These are phyloP conservation scores for Popillia japonica DNA, from an alignment of 1,140 invertebrate species.

Conservation along the genomic window DNA sequence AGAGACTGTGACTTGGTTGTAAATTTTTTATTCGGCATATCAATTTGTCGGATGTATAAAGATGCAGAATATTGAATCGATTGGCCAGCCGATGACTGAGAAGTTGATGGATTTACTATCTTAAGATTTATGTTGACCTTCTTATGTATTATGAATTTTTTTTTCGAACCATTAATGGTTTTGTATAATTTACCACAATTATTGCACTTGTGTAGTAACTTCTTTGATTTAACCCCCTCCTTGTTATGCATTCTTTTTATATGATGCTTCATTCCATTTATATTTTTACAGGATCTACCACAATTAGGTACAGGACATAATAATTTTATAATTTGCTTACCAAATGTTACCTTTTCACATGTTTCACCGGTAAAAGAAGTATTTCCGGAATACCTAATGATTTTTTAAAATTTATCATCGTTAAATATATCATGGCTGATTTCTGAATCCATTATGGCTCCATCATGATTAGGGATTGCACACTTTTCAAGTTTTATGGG, in stretches of 20 bases:
- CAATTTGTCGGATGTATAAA: too few species aligned
- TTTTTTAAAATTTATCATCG: not conserved
- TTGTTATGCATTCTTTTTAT: slow-evolving; percentile 84
- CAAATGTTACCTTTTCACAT: slow-evolving; percentile 59
- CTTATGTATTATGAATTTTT: not conserved
- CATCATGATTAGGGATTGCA: not conserved
- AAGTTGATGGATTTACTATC: not conserved
- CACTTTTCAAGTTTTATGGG: not conserved
- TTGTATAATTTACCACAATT: slow-evolving; percentile 36
- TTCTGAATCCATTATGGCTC: slow-evolving; percentile 10
- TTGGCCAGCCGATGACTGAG: too few species aligned
- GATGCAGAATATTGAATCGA: too few species aligned
- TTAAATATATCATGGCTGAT: slow-evolving; percentile 36
- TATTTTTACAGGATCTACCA: slow-evolving; percentile 86
- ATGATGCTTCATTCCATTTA: slow-evolving; percentile 88
- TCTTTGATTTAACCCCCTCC: not conserved
- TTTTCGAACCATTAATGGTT: not conserved
- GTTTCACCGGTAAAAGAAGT: not conserved
- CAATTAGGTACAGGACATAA: slow-evolving; percentile 83
- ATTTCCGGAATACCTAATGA: not conserved
- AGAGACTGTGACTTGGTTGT: too few species aligned
- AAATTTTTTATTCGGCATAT: too few species aligned
- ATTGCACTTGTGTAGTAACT: slow-evolving; percentile 24
- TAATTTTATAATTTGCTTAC: slow-evolving; percentile 70
- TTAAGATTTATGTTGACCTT: not conserved